Evolutionary conservation across 2,888 invertebrate genomes (phyloP).

Genomic region (Limnephilus marmoratus): DNA sequence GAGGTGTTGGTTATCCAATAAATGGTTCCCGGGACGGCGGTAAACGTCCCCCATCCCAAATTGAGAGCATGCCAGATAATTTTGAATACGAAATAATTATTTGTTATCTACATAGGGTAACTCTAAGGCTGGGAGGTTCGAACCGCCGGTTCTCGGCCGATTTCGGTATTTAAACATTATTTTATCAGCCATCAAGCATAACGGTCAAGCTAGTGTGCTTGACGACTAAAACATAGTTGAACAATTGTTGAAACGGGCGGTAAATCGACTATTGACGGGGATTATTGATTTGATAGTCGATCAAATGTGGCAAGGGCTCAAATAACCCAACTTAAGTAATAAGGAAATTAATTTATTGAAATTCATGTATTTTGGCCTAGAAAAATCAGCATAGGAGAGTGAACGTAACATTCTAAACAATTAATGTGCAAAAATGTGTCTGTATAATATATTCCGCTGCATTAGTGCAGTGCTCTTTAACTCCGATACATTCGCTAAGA

Average conservation of each 20-base stretch:
- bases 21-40: no score
- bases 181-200: background rate
- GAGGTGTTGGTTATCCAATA: no score
- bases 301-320: background rate
- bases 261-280: no score
- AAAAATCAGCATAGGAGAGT: background rate
- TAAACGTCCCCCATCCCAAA: no score
- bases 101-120: background rate
- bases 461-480: background rate
- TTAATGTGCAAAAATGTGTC: no score
- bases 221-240: background rate
- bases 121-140: background rate
- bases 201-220: background rate
- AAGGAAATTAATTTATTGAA: background rate
- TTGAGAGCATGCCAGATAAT: background rate
- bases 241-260: no score
- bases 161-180: background rate
- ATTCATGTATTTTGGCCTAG: background rate
- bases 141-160: background rate
- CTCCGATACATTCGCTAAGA: background rate
- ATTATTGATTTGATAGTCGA: background rate
- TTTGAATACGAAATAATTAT: background rate
- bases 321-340: background rate
- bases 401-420: no score
- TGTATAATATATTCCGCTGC: no score